phyloP scores from a whole-genome alignment of 2,797 vertebrate species.

The Morus bassanus region DNA sequence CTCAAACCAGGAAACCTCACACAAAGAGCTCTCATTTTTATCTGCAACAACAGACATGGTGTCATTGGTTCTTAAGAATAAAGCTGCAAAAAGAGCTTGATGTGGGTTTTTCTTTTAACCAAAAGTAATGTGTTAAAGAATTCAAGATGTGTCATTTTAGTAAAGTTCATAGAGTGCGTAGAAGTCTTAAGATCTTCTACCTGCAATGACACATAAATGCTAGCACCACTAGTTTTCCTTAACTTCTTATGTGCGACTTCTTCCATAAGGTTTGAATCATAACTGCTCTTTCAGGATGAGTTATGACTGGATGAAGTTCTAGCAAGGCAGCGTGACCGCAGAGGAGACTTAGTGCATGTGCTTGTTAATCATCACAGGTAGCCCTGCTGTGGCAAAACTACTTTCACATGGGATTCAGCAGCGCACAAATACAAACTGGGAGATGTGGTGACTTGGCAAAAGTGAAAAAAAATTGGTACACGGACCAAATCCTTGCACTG shows the following conservation, averaged over 20 bases:
- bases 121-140: not conserved
- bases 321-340: not conserved
- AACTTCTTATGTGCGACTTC: not conserved
- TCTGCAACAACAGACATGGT: not conserved
- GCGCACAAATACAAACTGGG: not conserved
- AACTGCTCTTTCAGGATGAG: not conserved
- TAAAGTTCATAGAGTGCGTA: not conserved
- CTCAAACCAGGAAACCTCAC: conserved; percentile 1
- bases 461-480: not conserved
- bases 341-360: not conserved
- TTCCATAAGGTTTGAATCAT: conserved; percentile 14
- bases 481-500: not conserved
- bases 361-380: conserved; percentile 32
- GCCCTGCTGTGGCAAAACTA: conserved; percentile 17
- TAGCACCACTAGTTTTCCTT: not conserved
- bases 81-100: conserved; percentile 8
- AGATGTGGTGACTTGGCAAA: not conserved
- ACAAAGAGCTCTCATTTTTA: not conserved
- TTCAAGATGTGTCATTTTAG: not conserved
- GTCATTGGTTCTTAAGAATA: conserved; percentile 14
- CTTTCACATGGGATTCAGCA: not conserved
- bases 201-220: conserved; percentile 9
- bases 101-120: conserved; percentile 11
- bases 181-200: not conserved
- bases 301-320: not conserved